Evolutionary conservation across 2,113 vertebrate genomes (phyloP).

Genomic region (Mesembrinibis cayennensis): DNA sequence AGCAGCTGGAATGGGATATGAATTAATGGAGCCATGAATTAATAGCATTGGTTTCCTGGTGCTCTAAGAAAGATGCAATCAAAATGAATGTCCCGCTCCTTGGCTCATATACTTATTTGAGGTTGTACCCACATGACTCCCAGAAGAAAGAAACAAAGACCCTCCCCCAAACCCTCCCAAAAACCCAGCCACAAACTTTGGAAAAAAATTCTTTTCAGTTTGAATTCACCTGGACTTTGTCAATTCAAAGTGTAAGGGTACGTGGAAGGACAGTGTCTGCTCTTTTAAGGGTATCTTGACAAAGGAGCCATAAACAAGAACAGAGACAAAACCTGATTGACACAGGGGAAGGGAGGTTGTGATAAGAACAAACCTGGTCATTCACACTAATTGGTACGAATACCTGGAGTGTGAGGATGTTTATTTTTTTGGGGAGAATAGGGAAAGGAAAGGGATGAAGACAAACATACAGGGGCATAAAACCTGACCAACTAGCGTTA

Average conservation of each 20-base stretch:
- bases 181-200: background rate
- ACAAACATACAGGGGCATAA: background rate
- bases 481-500: background rate
- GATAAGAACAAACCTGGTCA: background rate
- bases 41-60: background rate
- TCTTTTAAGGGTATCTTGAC: background rate
- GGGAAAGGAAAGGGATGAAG: background rate
- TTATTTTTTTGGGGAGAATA: background rate
- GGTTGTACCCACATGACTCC: background rate
- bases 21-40: background rate
- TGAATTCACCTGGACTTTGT: background rate
- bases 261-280: background rate
- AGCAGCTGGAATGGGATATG: background rate
- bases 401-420: background rate
- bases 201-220: background rate
- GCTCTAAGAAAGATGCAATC: background rate
- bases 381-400: background rate
- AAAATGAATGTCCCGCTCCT: background rate
- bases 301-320: background rate
- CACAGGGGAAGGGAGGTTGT: background rate
- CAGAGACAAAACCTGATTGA: background rate
- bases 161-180: background rate
- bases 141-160: background rate
- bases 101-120: background rate
- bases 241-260: background rate